Percentiles rank a stretch among this genome's conserved stretches.
phyloP scores from a whole-genome alignment of 2,797 vertebrate genomes.

The Holocentrus rufus region DNA sequence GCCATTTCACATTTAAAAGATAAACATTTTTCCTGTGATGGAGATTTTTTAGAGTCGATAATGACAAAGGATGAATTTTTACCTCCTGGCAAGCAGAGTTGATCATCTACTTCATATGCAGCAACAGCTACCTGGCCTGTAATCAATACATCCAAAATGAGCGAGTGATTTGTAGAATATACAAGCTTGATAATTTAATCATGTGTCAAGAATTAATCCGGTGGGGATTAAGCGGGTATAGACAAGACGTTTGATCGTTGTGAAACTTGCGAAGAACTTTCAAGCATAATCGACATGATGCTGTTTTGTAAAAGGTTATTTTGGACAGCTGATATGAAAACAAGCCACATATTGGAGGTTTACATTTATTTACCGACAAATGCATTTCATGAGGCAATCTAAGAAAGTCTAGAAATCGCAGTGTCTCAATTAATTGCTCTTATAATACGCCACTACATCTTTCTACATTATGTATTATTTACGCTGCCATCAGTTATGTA shows the following conservation, averaged over 20 bases:
- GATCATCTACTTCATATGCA: constrained; percentile 40
- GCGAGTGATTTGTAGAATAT: constrained; percentile 36
- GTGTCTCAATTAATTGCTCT: too few relatives aligned
- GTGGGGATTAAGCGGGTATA: not conserved
- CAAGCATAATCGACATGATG: not conserved
- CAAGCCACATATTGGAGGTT: not conserved
- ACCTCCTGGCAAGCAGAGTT: constrained; percentile 39
- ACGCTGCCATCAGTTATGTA: not conserved
- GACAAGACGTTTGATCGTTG: not conserved
- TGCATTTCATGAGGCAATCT: not conserved
- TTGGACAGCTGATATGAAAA: not conserved
- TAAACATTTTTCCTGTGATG: constrained; percentile 35
- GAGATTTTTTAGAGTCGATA: constrained; percentile 47
- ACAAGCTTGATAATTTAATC: constrained; percentile 47
- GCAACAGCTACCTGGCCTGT: constrained; percentile 28
- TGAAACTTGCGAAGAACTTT: not conserved
- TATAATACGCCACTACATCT: not conserved
- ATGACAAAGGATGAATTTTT: constrained; percentile 49
- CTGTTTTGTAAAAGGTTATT: not conserved
- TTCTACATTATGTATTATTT: not conserved
- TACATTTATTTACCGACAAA: not conserved
- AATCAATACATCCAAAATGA: constrained; percentile 52
- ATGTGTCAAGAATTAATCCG: constrained; percentile 23
- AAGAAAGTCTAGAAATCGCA: not conserved
- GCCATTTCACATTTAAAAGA: constrained; percentile 32